These are phyloP conservation scores for Sprattus sprattus DNA, from an alignment of 2,113 vertebrate species.

Conservation along the genomic window DNA sequence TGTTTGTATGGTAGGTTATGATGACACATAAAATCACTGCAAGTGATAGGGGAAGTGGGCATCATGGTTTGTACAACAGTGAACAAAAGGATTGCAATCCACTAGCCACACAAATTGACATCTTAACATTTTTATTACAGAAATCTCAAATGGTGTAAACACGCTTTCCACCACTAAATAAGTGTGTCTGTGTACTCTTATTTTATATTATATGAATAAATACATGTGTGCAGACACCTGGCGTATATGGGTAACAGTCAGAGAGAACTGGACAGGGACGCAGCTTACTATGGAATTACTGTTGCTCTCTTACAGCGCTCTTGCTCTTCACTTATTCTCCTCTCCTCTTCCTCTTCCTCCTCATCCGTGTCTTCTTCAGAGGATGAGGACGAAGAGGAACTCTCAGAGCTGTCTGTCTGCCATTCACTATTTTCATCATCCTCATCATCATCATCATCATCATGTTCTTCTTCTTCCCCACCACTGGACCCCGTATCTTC, in stretches of 20 bases:
- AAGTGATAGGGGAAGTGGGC: too few species aligned
- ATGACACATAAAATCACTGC: too few species aligned
- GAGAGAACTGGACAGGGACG: background rate
- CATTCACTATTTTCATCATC: constrained; percentile 50
- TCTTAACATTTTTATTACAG: background rate
- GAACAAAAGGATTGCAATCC: background rate
- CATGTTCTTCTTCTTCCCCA: constrained; percentile 32
- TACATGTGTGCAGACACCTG: background rate
- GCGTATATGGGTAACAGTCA: background rate
- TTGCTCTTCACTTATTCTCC: constrained; percentile 22
- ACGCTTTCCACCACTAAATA: background rate
- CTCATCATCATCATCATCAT: constrained; percentile 32
- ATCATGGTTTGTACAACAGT: too few species aligned
- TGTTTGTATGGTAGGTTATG: too few species aligned
- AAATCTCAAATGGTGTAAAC: background rate
- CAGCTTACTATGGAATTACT: background rate
- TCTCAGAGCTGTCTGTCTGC: constrained; percentile 46
- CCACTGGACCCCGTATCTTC: constrained; percentile 3
- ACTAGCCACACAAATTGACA: background rate
- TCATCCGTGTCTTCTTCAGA: constrained; percentile 31
- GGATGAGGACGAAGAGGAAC: constrained; percentile 44
- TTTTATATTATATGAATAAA: background rate
- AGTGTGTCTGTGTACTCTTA: background rate
- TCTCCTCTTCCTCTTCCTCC: constrained; percentile 18
- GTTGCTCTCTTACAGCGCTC: constrained; percentile 26